Percentiles rank a stretch among this genome's conserved stretches.
Evolutionary conservation across 2,113 vertebrate species (phyloP).

Genomic region (Colius striatus): DNA sequence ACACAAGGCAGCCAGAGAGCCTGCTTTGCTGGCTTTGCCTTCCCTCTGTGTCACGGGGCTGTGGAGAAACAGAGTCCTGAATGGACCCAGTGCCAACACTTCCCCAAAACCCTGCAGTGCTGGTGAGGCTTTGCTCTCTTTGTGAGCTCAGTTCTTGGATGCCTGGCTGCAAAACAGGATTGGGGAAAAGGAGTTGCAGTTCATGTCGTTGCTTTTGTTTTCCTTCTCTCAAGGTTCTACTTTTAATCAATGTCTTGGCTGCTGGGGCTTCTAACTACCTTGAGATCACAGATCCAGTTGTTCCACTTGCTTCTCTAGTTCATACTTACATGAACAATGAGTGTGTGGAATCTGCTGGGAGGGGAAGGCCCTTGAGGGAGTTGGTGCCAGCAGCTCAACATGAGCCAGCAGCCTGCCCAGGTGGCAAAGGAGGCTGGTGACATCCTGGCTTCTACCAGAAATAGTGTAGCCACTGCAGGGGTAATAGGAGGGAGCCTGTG

Average conservation of each 20-base stretch:
- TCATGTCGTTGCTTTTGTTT: not conserved
- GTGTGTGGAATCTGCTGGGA: too few relatives aligned
- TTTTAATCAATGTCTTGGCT: not conserved
- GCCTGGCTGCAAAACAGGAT: not conserved
- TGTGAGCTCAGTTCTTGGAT: not conserved
- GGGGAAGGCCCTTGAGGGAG: too few relatives aligned
- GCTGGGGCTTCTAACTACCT: not conserved
- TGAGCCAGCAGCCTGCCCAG: too few relatives aligned
- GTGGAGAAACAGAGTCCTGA: not conserved
- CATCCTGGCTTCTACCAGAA: too few relatives aligned
- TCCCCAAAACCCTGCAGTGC: not conserved
- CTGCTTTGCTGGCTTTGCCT: not conserved
- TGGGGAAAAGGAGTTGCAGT: not conserved
- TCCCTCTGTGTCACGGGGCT: not conserved
- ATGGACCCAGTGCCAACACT: not conserved
- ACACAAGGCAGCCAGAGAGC: not conserved
- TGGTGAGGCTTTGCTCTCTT: not conserved
- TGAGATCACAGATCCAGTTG: not conserved
- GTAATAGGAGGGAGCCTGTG: not conserved
- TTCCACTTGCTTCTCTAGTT: not conserved
- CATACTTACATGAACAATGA: not conserved
- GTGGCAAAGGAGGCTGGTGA: too few relatives aligned
- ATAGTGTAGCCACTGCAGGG: not conserved
- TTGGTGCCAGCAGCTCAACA: too few relatives aligned
- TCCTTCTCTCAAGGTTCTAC: not conserved